Evolutionary conservation across 1,140 invertebrate species (phyloP).

Genomic region (Bombus confusus): DNA sequence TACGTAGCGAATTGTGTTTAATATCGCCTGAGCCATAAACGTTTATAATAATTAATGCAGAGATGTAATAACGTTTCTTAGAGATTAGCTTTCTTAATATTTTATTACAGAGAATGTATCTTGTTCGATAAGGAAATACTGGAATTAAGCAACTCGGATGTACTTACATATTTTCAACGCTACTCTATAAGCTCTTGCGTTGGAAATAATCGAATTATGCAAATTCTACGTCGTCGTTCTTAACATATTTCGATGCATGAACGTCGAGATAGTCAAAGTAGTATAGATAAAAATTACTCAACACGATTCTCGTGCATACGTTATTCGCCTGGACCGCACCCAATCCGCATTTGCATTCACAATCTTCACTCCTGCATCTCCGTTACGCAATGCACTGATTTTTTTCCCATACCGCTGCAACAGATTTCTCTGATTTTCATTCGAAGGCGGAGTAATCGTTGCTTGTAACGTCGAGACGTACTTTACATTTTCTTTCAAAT

Average conservation of each 20-base stretch:
- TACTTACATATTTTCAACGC: background rate
- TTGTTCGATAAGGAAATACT: background rate
- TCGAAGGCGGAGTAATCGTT: no score
- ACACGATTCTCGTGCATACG: slow-evolving; percentile 19
- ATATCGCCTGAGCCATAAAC: no score
- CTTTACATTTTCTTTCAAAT: no score
- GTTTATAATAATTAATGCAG: background rate
- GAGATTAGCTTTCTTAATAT: background rate
- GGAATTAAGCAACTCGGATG: background rate
- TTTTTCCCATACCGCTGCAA: background rate
- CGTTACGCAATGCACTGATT: background rate
- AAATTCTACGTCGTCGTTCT: background rate
- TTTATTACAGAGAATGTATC: background rate
- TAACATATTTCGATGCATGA: background rate
- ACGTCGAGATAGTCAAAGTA: background rate
- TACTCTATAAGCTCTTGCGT: background rate
- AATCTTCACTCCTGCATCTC: slow-evolving; percentile 25
- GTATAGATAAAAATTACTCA: slow-evolving; percentile 18
- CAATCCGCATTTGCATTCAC: slow-evolving; percentile 25
- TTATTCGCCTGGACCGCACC: slow-evolving; percentile 18
- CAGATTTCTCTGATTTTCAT: background rate
- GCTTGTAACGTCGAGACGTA: no score
- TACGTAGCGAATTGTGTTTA: no score
- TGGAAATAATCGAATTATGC: background rate
- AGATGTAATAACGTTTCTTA: background rate